Percentiles rank a stretch among this genome's conserved stretches.
Evolutionary conservation across 2,888 invertebrate species (phyloP).

Genomic region (Drosophila mettleri): DNA sequence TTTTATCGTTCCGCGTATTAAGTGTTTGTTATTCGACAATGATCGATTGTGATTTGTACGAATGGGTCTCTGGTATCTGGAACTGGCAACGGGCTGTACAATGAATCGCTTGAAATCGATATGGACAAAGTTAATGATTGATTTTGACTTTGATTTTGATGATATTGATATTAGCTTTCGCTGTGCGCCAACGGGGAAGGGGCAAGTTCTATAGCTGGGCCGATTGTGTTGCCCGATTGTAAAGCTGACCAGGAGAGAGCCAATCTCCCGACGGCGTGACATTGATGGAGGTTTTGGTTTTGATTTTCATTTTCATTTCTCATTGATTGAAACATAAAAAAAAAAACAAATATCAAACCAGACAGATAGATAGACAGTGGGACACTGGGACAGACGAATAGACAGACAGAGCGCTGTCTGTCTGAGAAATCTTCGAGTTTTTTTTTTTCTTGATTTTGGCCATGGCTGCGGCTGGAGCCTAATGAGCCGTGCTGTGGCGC

Average conservation of each 20-base stretch:
- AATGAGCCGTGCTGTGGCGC: constrained; percentile 66
- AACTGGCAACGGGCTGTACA: constrained; percentile 16
- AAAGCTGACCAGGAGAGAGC: constrained; percentile 53
- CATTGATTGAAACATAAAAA: constrained; percentile 79
- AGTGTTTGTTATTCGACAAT: constrained; percentile 64
- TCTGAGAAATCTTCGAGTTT: constrained; percentile 34
- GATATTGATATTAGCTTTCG: constrained; percentile 27
- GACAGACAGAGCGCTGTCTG: constrained; percentile 23
- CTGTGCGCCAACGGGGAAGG: constrained; percentile 13
- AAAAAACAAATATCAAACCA: constrained; percentile 21
- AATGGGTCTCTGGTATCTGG: constrained; percentile 48
- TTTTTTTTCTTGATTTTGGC: constrained; percentile 18
- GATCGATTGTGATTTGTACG: constrained; percentile 77
- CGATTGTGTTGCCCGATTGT: constrained; percentile 78
- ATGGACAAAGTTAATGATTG: constrained; percentile 70
- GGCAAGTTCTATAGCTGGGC: constrained; percentile 28
- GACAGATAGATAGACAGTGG: constrained; percentile 10
- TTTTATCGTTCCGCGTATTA: constrained; percentile 38
- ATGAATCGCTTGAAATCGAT: constrained; percentile 66
- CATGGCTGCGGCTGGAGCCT: constrained; percentile 43
- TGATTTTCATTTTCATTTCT: constrained; percentile 64
- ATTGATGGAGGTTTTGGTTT: constrained; percentile 80
- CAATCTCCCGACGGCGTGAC: constrained; percentile 52
- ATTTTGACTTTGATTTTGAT: constrained; percentile 63
- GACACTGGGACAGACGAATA: constrained; percentile 15